These are phyloP conservation scores for Brachyhypopomus gauderio DNA, from an alignment of 2,113 vertebrate species.

Conservation along the genomic window DNA sequence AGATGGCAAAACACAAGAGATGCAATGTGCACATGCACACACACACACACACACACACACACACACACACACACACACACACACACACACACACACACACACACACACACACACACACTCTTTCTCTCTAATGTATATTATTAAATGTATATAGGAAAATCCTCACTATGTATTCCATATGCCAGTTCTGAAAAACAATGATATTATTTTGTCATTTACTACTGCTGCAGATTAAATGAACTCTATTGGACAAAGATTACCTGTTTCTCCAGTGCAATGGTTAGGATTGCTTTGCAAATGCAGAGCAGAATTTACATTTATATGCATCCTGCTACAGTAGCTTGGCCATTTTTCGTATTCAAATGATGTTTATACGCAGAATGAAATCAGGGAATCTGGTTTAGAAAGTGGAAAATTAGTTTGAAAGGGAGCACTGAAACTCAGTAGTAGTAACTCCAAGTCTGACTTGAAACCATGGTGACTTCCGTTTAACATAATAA, in stretches of 20 bases:
- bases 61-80: not conserved
- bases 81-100: not conserved
- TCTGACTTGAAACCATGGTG: too few species aligned
- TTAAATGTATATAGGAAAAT: too few species aligned
- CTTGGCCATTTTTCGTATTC: not conserved
- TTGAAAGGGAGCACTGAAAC: too few species aligned
- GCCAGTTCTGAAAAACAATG: not conserved
- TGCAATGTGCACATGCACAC: not conserved
- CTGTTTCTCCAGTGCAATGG: conserved; percentile 23
- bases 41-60: conserved; percentile 14
- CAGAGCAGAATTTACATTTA: conserved; percentile 45
- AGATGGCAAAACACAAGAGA: conserved; percentile 28
- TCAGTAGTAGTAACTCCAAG: too few species aligned
- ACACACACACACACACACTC: not conserved
- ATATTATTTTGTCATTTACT: not conserved
- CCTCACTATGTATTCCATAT: too few species aligned
- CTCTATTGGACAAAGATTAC: conserved; percentile 35
- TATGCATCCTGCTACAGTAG: conserved; percentile 19
- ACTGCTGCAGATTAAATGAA: conserved; percentile 19
- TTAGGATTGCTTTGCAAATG: conserved; percentile 28
- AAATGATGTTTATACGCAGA: conserved; percentile 8
- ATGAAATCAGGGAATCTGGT: too few species aligned
- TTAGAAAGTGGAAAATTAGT: too few species aligned
- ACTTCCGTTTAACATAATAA: too few species aligned
- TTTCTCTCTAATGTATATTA: not conserved